phyloP scores from a whole-genome alignment of 2,888 invertebrate species.

The Conomelus anceps region DNA sequence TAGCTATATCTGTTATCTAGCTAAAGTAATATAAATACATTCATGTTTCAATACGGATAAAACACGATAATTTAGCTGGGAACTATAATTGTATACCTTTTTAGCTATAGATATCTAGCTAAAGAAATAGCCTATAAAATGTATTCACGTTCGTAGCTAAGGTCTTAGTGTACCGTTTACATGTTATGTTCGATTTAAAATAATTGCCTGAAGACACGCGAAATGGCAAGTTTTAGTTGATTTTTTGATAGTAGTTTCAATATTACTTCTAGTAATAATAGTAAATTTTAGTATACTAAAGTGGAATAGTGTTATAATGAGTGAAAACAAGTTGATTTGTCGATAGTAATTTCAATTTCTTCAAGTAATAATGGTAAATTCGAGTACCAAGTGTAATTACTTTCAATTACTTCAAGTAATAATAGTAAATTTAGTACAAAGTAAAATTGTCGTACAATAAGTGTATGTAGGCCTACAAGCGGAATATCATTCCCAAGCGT shows the following conservation, averaged over 20 bases:
- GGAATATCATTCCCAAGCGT: no score
- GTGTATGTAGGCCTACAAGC: no score
- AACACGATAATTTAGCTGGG: background rate
- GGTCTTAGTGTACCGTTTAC: background rate
- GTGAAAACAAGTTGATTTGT: no score
- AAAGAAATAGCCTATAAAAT: background rate
- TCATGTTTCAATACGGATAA: background rate
- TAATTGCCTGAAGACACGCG: background rate
- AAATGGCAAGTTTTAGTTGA: background rate
- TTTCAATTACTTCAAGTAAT: no score
- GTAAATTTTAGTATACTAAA: background rate
- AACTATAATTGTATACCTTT: no score
- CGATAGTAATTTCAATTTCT: no score
- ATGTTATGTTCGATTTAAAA: background rate
- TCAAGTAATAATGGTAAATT: no score
- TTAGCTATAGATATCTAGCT: background rate
- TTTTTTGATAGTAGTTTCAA: background rate
- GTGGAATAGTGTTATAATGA: no score
- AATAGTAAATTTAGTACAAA: no score
- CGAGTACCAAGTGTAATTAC: no score
- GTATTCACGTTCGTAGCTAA: background rate
- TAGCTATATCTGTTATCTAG: background rate
- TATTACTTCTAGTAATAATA: background rate
- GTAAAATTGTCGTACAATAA: no score
- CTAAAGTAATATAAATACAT: background rate